Base-by-base conservation (phyloP, 2,888 invertebrate species). In the Platynereis dumerilii region DNA sequence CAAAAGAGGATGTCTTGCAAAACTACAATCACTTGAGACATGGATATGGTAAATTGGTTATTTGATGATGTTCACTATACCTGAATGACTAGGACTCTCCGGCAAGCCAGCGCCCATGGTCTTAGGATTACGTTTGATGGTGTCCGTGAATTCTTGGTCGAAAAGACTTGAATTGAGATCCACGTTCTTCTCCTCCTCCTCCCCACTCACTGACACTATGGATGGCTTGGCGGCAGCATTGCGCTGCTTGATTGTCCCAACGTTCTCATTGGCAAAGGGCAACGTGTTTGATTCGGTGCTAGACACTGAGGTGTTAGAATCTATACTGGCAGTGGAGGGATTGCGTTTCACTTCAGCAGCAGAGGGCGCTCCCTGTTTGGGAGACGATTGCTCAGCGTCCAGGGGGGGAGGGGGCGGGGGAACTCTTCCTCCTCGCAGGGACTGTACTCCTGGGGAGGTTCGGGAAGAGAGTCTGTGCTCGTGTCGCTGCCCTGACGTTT, bases 221-320 rank as follows among this genome's bases (percentile, higher is more conserved):
- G 79, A 80, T 15, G 80, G 76, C 69, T 81, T 82, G 15, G 69
- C 62, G 20, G 73, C 64, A 0, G 76, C 74, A 26, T 75, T 77
- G 73, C 91, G 87, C 80, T 96, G 96, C 83, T 96, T 94, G 81
- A 98, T 97, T 61, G 98, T 98, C 64, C 97, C 98, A 44, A 96
- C 96, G 85, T 98, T 97, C 84, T 98, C 97, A 84, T 98, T 97
- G 74, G 97, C 97, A 86, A 98, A 98, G 48, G 97, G 97, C 69
- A 87, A 74, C 20, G 84, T 80, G 72, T 96, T 96, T 57, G 95
- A 95, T 87, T 96, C 96, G 73, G 94, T 93, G 86, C 95, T 96
- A 77, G 94, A 94, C 24, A 44, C 56, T 3, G 66, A 67, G 22
- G 58, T 42, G 22, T 53, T 60, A 10, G 61, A 58, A 42, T 60